These are phyloP conservation scores for Papilio polytes DNA, from an alignment of 1,140 invertebrate genomes.

Conservation along the genomic window DNA sequence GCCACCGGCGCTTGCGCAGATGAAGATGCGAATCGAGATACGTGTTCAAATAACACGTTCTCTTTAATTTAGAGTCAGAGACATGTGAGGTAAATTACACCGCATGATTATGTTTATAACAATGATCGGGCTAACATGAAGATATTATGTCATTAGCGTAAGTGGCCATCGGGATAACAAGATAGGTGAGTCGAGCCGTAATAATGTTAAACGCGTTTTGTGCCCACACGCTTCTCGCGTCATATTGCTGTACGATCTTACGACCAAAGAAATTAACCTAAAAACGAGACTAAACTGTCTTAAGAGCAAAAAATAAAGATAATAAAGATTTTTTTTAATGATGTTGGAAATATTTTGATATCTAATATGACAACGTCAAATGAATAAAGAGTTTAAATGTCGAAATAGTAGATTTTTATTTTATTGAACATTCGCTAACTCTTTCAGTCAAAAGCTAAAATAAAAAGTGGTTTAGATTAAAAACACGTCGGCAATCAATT, in stretches of 20 bases:
- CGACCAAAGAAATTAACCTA: background rate
- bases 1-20: conserved; percentile 57
- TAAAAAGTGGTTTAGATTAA: conserved; percentile 39
- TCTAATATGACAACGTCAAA: no score
- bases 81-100: conserved; percentile 33
- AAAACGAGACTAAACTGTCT: background rate
- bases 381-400: background rate
- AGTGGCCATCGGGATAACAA: conserved; percentile 35
- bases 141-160: conserved; percentile 39
- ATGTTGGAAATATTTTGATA: no score
- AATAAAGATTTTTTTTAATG: background rate
- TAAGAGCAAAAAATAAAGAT: background rate
- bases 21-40: conserved; percentile 60
- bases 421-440: background rate
- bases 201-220: conserved; percentile 30
- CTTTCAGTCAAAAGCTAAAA: background rate
- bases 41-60: conserved; percentile 58
- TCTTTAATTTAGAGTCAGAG: conserved; percentile 53
- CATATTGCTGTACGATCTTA: background rate
- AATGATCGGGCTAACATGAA: conserved; percentile 35
- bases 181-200: conserved; percentile 4
- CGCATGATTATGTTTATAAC: conserved; percentile 28
- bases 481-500: conserved; percentile 43
- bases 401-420: background rate
- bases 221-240: conserved; percentile 28